Conservation (phyloP, 2,888 invertebrate genomes). For the Drosophila longiperda region DNA sequence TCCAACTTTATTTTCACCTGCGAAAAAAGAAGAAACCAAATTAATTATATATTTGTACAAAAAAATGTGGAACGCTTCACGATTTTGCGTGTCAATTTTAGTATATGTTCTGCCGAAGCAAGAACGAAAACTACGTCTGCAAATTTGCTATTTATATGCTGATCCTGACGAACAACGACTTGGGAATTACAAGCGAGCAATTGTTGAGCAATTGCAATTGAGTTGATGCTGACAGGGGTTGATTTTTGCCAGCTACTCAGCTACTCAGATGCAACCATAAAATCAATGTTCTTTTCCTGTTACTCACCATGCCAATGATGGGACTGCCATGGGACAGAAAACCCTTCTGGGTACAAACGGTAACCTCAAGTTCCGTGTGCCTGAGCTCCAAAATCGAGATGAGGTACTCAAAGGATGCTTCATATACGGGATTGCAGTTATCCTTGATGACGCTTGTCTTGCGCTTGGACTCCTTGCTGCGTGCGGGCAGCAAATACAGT, state of each 20-base stretch:
- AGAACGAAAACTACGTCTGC: constrained; percentile 85
- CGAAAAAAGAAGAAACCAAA: background rate
- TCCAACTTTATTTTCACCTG: constrained; percentile 81
- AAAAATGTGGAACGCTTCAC: constrained; percentile 89
- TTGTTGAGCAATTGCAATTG: constrained; percentile 1
- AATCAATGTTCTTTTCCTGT: background rate
- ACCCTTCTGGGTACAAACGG: constrained; percentile 95
- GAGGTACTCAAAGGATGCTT: constrained; percentile 95
- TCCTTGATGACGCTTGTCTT: constrained; percentile 94
- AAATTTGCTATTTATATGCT: constrained; percentile 37
- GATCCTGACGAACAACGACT: constrained; percentile 10
- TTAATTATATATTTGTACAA: constrained; percentile 4
- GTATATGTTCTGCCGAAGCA: constrained; percentile 92
- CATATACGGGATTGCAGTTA: constrained; percentile 95
- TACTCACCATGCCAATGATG: constrained; percentile 91
- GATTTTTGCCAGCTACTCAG: constrained; percentile 1
- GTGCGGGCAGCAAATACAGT: constrained; percentile 93
- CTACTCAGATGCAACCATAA: constrained; percentile 85
- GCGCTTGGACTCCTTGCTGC: constrained; percentile 93
- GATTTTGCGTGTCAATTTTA: constrained; percentile 97
- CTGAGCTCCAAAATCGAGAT: constrained; percentile 92
- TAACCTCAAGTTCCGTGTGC: constrained; percentile 92
- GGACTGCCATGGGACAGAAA: constrained; percentile 92
- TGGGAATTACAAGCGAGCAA: constrained; percentile 58
- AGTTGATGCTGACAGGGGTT: constrained; percentile 1